A percentile compares a stretch with the other conserved stretches of the same genome.
phyloP scores from a whole-genome alignment of 2,113 vertebrate genomes.

The Aleadryas rufinucha region DNA sequence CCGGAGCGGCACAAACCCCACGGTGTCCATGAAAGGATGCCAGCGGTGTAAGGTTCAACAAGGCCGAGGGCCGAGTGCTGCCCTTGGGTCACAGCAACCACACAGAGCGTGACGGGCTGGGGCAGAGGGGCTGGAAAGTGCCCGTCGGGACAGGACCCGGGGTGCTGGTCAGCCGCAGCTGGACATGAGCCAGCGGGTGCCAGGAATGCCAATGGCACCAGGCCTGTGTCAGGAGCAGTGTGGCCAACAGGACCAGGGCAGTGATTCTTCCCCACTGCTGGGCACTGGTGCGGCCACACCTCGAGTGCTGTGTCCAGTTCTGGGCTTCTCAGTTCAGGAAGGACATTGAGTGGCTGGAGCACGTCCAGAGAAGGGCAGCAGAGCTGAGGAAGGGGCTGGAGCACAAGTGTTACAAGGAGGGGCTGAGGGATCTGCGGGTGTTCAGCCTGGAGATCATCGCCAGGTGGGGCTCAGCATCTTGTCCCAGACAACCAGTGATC shows the following conservation, averaged over 20 bases:
- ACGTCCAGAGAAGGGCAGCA: background rate
- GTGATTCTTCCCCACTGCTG: accelerated
- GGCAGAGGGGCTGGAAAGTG: background rate
- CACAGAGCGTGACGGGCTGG: background rate
- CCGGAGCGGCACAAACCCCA: background rate
- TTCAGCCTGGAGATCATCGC: too few species aligned
- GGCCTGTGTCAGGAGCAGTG: background rate
- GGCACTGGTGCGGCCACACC: background rate
- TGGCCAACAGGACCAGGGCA: background rate
- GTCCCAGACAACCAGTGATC: background rate
- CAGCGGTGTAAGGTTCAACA: background rate
- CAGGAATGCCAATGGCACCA: background rate
- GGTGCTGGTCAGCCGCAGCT: background rate
- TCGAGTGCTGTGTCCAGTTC: background rate
- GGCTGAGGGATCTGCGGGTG: background rate
- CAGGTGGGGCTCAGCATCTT: background rate
- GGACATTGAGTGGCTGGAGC: background rate
- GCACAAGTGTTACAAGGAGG: accelerated
- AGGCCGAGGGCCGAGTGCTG: background rate
- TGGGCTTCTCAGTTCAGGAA: background rate
- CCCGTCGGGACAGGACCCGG: background rate
- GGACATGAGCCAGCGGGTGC: background rate
- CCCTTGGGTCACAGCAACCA: background rate
- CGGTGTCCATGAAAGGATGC: background rate
- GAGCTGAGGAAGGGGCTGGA: background rate